Conservation (phyloP, 2,888 invertebrate species). For the Willowsia nigromaculata region DNA sequence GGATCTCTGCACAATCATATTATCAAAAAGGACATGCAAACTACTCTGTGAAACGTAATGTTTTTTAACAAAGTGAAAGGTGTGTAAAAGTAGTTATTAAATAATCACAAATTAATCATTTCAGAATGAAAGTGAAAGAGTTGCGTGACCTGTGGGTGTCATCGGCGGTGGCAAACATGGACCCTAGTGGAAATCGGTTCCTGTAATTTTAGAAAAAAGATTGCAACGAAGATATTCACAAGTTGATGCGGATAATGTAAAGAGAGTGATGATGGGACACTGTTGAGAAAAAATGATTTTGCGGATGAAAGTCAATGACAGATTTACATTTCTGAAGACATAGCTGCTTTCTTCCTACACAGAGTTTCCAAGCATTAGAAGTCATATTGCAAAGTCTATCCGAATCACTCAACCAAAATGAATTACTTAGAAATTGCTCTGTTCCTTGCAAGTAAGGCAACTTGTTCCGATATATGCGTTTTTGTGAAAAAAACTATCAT, state of each 20-base stretch:
- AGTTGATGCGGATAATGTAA: background rate
- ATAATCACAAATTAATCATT: too few species aligned
- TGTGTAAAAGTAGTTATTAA: too few species aligned
- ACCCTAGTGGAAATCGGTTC: background rate
- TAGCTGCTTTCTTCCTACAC: background rate
- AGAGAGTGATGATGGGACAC: background rate
- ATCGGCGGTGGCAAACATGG: background rate
- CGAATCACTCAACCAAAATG: conserved; percentile 75
- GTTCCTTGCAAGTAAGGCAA: conserved; percentile 77
- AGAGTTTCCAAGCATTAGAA: background rate
- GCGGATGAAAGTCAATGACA: background rate
- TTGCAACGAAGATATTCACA: background rate
- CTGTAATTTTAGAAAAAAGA: background rate
- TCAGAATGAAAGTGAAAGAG: conserved; percentile 41
- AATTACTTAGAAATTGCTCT: conserved; percentile 77
- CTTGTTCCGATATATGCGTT: background rate
- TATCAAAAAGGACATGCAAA: too few species aligned
- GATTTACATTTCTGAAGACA: background rate
- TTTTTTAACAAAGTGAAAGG: too few species aligned
- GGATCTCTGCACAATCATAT: too few species aligned
- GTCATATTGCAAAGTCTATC: background rate
- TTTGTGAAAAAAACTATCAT: background rate
- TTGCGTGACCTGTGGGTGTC: conserved; percentile 45
- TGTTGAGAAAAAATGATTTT: background rate
- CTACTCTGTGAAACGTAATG: too few species aligned